Conservation (phyloP, 2,797 vertebrate species). For the Gouania willdenowi region DNA sequence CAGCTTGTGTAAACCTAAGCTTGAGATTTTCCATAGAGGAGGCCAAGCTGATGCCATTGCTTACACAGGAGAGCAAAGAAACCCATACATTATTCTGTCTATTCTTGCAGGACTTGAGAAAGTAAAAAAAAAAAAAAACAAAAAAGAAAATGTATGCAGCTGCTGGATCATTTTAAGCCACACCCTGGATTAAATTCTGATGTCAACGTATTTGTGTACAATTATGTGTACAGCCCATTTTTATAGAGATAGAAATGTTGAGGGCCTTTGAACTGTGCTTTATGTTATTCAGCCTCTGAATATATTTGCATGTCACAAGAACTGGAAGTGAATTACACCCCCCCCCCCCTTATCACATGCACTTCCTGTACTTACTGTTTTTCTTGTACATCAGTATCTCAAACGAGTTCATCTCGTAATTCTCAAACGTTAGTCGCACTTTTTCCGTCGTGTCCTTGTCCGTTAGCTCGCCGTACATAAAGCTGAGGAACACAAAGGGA, state of each 20-base stretch:
- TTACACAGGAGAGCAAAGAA: no score
- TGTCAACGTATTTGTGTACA: no score
- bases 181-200: no score
- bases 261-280: slow-evolving; percentile 53
- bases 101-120: no score
- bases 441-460: slow-evolving; percentile 97
- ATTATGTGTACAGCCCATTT: no score
- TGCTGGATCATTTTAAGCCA: no score
- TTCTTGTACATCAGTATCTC: slow-evolving; percentile 99
- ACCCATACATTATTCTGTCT: no score
- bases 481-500: slow-evolving; percentile 77
- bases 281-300: slow-evolving; percentile 30
- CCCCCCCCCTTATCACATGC: neutral
- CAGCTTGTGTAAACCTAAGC: no score
- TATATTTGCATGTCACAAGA: slow-evolving; percentile 68
- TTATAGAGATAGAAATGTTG: slow-evolving; percentile 41
- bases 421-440: slow-evolving; percentile 96
- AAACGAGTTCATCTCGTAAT: slow-evolving; percentile 99
- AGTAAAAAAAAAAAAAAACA: no score
- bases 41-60: no score
- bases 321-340: slow-evolving; percentile 5
- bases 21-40: no score
- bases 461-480: slow-evolving; percentile 98
- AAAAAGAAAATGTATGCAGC: no score
- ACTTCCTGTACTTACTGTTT: slow-evolving; percentile 86